Conservation (phyloP, 2,113 vertebrate genomes). For the Ochotona princeps region DNA sequence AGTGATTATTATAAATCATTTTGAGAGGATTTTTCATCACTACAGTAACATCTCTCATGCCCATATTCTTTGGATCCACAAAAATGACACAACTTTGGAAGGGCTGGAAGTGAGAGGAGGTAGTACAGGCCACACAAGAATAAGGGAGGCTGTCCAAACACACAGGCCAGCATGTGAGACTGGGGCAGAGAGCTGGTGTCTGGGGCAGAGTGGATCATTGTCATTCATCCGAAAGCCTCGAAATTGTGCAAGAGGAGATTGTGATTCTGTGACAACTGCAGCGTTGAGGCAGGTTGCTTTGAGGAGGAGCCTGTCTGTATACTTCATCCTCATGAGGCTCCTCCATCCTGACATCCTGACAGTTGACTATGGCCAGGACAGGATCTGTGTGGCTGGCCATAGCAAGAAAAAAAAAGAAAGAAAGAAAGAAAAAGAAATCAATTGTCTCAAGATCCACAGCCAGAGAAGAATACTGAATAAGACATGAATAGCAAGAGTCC, state of each 20-base stretch:
- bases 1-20: background rate
- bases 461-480: constrained; percentile 18
- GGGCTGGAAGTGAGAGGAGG: background rate
- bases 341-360: background rate
- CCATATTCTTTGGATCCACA: background rate
- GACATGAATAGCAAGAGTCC: background rate
- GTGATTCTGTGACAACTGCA: background rate
- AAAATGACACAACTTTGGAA: background rate
- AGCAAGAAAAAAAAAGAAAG: background rate
- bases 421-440: background rate
- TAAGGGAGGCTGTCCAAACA: fast-evolving
- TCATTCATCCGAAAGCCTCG: background rate
- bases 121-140: fast-evolving
- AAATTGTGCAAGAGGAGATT: background rate
- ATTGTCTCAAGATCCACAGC: background rate
- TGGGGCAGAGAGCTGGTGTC: too few species aligned
- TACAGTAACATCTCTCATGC: fast-evolving
- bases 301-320: constrained; percentile 12
- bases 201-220: background rate
- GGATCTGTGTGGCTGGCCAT: background rate
- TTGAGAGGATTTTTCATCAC: background rate
- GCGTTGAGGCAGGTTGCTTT: background rate
- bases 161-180: background rate
- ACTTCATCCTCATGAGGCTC: background rate
- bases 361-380: background rate